Base-by-base conservation (phyloP, 2,888 invertebrate genomes). In the Pherbina coryleti region DNA sequence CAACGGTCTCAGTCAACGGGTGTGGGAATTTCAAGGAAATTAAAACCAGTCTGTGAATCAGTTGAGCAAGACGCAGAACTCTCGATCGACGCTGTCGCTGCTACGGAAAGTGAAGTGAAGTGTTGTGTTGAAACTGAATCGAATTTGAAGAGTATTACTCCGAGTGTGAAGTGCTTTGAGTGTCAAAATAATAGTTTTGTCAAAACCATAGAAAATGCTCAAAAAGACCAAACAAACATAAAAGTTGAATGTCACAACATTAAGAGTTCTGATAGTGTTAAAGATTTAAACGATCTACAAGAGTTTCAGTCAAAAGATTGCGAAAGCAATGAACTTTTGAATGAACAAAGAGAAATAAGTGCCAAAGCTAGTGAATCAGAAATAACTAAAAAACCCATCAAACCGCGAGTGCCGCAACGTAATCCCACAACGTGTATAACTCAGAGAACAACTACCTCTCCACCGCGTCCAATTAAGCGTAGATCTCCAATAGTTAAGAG, bases 401-500 rank as follows among this genome's bases (percentile, higher is more conserved):
- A 79, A 22, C 82, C 82, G 1, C 78, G 78, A 72, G 82, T 82
- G 49, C 82, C 82, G 5, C 79, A 79, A 72, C 82, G 86, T 73
- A 84, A 84, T 83, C 85, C 87, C 14, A 80, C 70, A 37, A 87
- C 87, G 5, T 79, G 64, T 11, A 66, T 77, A 31, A 75, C 82
- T 11, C 72, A 83, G 2, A 84, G 60, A 44, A n/a, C 44, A 17
- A 22, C 64, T n/a, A 25, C 64, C 17, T 49, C 71, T 9, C 78
- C 78, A 14, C 72, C 76, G 22, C 44, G 66, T 31, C 78, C 78
- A 2, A 73, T 72, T 14, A 79, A 70, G 64, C 66, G 73, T 22
- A 64, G 34, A 60, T 69, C 76, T 67, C 73, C 22, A 34, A 49
- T 25, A 22, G 28, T 8, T 34, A 34, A 14, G 9, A n/a, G 14